phyloP scores from a whole-genome alignment of 2,113 vertebrate genomes.

The Butorides virescens region DNA sequence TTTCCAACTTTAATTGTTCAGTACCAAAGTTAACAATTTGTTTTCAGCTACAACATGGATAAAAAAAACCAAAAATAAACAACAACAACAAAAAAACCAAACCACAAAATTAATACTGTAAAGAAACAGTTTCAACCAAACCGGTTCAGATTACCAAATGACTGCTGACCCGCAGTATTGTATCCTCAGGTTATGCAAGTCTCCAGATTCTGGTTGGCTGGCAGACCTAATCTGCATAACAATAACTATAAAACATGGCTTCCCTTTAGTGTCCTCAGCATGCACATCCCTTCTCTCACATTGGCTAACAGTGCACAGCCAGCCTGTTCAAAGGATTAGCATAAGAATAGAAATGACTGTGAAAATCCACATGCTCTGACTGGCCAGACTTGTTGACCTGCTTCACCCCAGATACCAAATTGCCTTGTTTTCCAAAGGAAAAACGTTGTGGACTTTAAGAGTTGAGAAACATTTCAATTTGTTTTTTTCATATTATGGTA shows the following conservation, averaged over 20 bases:
- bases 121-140: not conserved
- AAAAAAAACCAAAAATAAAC: not conserved
- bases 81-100: not conserved
- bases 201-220: not conserved
- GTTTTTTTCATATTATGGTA: not conserved
- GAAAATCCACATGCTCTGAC: not conserved
- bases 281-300: not conserved
- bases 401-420: not conserved
- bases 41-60: not conserved
- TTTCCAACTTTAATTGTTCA: not conserved
- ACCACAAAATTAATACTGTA: not conserved
- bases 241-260: not conserved
- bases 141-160: not conserved
- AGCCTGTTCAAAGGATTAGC: conserved; percentile 28
- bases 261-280: not conserved
- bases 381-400: not conserved
- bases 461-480: not conserved
- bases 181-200: not conserved
- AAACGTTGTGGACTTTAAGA: not conserved
- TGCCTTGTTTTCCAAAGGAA: not conserved
- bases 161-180: not conserved
- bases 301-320: not conserved
- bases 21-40: not conserved
- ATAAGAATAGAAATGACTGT: conserved; percentile 26
- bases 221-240: not conserved